Evolutionary conservation across 2,797 vertebrate species (phyloP), one percentile per base, ranked within the genome.

Genomic region (Rhinogobio ventralis): DNA sequence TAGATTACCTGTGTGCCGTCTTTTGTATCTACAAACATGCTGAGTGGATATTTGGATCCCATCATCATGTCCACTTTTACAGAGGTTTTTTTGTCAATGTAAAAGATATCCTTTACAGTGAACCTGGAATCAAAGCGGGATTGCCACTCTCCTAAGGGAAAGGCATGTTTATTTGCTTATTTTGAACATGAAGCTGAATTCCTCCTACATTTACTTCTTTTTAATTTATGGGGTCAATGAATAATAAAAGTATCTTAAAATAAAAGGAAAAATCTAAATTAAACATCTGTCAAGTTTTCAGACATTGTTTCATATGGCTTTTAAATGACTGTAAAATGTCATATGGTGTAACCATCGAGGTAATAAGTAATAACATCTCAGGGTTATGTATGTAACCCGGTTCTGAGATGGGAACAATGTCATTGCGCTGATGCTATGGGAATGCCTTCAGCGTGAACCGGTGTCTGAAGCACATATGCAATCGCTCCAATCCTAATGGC

Each of bases 31-130:
- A 91, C 87, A 89, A 96, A 94, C 94, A 96, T 94, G 76, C 96
- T 96, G 39, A 98, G 91, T 1, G 97, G 93, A 85, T 97, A 97
- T 4, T 93, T 93, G 19, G 55, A 85, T 67, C 95, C 96, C 45
- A 93, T 95, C 97, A 98, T 99, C 97, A 98, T 99, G 88, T 97
- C 95, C 83, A 98, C 97, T 0, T 93, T 92, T 67, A 97, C 95
- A 0, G 92, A 88, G 0, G 93, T 94, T 60, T 95, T 85, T 51
- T 92, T 89, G 20, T 96, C 94, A 79, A 97, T 89, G 89, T 97
- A 93, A 91, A 99, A 99, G 0, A 88, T 53, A 53, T 94, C 95
- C 69, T 93, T 93, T 23, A 87, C 88, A 39, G 98, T 98, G 42
- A 91, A 91, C n/a, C 71, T 91, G 0, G 95, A 93, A 86, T 99